Evolutionary conservation across 2,888 invertebrate genomes (phyloP).

Genomic region (Balanococcus diminutus): DNA sequence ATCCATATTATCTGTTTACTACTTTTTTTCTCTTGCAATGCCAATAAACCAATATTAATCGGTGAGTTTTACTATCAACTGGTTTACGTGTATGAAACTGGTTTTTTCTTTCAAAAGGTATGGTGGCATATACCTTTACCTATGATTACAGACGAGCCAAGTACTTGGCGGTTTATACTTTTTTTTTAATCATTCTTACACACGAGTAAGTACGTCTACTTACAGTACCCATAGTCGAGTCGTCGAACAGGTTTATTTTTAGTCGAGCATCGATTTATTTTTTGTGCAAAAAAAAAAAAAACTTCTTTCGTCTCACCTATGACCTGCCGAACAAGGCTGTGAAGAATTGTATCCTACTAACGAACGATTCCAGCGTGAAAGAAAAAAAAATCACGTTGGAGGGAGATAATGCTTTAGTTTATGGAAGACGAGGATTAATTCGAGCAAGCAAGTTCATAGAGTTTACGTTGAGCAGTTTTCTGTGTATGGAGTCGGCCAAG

Average conservation of each 20-base stretch:
- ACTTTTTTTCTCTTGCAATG: background rate
- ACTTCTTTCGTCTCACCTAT: background rate
- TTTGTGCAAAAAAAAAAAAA: background rate
- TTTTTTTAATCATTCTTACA: background rate
- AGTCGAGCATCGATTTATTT: background rate
- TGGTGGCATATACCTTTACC: background rate
- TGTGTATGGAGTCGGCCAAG: background rate
- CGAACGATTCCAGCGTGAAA: background rate
- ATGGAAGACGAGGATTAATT: background rate
- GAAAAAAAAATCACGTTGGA: background rate
- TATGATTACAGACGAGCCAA: background rate
- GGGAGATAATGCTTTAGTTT: background rate
- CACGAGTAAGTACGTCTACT: background rate
- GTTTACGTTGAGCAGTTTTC: background rate
- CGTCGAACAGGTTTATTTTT: background rate
- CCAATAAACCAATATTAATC: background rate
- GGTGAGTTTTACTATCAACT: background rate
- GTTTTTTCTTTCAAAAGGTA: background rate
- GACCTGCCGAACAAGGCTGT: background rate
- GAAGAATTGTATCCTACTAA: background rate
- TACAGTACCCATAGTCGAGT: background rate
- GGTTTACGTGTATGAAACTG: background rate
- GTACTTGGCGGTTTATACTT: background rate
- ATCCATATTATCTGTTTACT: background rate
- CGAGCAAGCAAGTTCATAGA: background rate